These are phyloP conservation scores for Colistium nudipinnis DNA, from an alignment of 2,113 vertebrate species.

Conservation along the genomic window DNA sequence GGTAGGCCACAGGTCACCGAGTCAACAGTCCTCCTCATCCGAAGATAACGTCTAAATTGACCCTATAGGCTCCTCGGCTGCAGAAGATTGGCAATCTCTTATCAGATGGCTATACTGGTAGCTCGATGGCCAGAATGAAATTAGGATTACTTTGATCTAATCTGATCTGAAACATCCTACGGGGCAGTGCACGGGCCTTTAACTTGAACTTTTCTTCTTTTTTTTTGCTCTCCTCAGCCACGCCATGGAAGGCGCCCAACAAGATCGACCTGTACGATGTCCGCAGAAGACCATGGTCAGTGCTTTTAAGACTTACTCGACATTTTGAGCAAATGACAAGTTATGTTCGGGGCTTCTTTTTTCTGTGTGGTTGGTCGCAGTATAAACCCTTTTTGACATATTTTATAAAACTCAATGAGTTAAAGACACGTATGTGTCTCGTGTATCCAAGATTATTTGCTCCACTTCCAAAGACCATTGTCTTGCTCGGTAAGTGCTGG, in stretches of 20 bases:
- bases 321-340: too few relatives aligned
- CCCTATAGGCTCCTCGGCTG: slow-evolving; percentile 49
- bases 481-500: too few relatives aligned
- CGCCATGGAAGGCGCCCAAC: slow-evolving; percentile 94
- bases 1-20: slow-evolving; percentile 77
- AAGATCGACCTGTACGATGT: slow-evolving; percentile 99
- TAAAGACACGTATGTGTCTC: too few relatives aligned
- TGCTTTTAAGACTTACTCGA: neutral
- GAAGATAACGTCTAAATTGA: slow-evolving; percentile 76
- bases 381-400: too few relatives aligned
- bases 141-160: slow-evolving; percentile 76
- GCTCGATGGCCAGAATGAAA: slow-evolving; percentile 65
- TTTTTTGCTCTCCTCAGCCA: slow-evolving; percentile 81
- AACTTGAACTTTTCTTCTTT: too few relatives aligned
- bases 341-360: too few relatives aligned
- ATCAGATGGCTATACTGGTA: slow-evolving; percentile 70
- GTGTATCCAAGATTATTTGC: too few relatives aligned
- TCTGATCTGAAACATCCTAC: slow-evolving; percentile 65
- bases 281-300: slow-evolving; percentile 96
- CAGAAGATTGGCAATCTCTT: slow-evolving; percentile 70
- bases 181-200: slow-evolving; percentile 18
- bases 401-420: neutral
- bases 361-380: too few relatives aligned
- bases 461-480: too few relatives aligned
- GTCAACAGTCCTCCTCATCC: slow-evolving; percentile 40